Evolutionary conservation across 2,797 vertebrate species (phyloP).

Genomic region (Epinephelus coioides): DNA sequence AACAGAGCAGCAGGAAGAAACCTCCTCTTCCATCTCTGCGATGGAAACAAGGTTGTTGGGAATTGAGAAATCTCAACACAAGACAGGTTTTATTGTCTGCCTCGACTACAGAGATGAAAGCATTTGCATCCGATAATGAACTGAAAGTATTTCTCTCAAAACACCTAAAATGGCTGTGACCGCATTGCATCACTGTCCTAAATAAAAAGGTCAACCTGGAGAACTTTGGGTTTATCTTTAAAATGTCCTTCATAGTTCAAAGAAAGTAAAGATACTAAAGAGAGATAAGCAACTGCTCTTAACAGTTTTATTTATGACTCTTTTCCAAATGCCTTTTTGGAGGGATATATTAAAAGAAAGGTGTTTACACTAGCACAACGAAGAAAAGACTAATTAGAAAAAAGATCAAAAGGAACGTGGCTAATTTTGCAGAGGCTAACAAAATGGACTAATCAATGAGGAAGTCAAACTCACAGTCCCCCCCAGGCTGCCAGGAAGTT

Average conservation of each 20-base stretch:
- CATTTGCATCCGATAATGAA: conserved; percentile 7
- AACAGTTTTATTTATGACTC: conserved; percentile 6
- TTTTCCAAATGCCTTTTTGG: neutral
- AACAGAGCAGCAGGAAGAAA: conserved; percentile 33
- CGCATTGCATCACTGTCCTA: neutral
- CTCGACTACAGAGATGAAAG: conserved; percentile 28
- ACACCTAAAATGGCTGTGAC: neutral
- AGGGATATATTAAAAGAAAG: conserved; percentile 9
- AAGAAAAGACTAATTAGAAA: conserved; percentile 31
- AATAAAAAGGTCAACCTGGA: neutral
- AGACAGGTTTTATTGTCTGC: conserved; percentile 15
- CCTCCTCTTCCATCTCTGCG: conserved; percentile 19
- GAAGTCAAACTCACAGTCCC: conserved; percentile 49
- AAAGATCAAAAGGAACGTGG: conserved; percentile 49
- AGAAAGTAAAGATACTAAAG: neutral
- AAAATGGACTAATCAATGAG: conserved; percentile 66
- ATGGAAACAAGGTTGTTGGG: conserved; percentile 15
- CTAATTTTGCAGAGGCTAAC: conserved; percentile 50
- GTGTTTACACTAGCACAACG: conserved; percentile 39
- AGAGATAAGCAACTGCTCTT: neutral
- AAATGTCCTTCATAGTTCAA: neutral
- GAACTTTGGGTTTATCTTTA: neutral
- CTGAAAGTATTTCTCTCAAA: conserved; percentile 22
- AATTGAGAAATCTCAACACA: conserved; percentile 36
- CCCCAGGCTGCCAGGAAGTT: conserved; percentile 63